Conservation (phyloP, 2,797 vertebrate species). For the Pantherophis alleghaniensis region DNA sequence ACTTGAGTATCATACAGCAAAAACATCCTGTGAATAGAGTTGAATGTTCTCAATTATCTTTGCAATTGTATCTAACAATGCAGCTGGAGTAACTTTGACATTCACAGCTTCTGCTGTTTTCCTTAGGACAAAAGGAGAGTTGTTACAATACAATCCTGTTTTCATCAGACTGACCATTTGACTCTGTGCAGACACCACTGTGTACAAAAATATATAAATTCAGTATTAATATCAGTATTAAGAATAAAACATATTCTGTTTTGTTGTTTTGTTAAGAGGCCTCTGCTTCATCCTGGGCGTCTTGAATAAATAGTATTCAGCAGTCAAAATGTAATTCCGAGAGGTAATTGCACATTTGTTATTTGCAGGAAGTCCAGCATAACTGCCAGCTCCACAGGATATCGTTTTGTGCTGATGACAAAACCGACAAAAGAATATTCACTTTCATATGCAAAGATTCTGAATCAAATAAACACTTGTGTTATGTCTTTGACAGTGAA, state of each 20-base stretch:
- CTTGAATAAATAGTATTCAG: background rate
- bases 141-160: background rate
- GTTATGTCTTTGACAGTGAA: conserved; percentile 98
- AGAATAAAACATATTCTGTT: background rate
- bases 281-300: background rate
- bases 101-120: background rate
- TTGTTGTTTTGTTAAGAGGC: background rate
- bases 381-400: conserved; percentile 98
- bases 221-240: background rate
- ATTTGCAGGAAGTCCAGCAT: conserved; percentile 89
- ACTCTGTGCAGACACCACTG: background rate
- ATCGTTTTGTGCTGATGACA: conserved; percentile 98
- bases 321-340: conserved; percentile 1
- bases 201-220: background rate
- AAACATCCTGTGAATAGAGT: background rate
- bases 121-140: background rate
- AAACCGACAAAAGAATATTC: conserved; percentile 98
- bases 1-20: background rate
- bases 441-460: conserved; percentile 99
- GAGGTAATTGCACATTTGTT: conserved; percentile 22
- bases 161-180: background rate
- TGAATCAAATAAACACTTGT: conserved; percentile 96
- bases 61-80: background rate
- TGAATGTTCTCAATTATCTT: background rate
- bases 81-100: background rate